These are phyloP conservation scores for Heteractis magnifica DNA, from an alignment of 92 coral and sea anemone species.

Conservation along the genomic window DNA sequence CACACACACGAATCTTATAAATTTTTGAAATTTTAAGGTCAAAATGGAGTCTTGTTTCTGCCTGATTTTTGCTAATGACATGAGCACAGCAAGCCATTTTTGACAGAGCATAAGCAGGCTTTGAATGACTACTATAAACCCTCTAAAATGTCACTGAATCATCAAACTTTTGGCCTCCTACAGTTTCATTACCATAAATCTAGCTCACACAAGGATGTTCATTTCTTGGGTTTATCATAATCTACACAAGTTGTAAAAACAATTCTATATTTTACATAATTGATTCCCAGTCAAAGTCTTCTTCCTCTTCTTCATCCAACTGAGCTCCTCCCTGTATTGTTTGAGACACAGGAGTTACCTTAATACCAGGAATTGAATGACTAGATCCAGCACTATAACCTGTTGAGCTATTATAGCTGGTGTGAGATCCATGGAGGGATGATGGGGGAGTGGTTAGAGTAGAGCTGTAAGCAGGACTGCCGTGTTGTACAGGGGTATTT, in stretches of 20 bases:
- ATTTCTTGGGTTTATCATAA: neutral
- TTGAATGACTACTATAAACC: too few relatives aligned
- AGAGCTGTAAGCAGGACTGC: slow-evolving; percentile 42
- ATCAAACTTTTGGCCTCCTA: too few relatives aligned
- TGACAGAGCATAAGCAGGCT: too few relatives aligned
- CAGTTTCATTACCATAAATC: too few relatives aligned
- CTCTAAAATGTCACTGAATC: too few relatives aligned
- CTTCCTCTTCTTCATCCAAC: slow-evolving; percentile 88
- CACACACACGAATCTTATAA: too few relatives aligned
- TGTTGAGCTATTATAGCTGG: slow-evolving; percentile 70
- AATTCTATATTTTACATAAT: slow-evolving; percentile 51
- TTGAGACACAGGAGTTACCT: slow-evolving; percentile 65
- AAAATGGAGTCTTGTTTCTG: too few relatives aligned
- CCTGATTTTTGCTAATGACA: too few relatives aligned
- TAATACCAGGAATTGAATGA: slow-evolving; percentile 73
- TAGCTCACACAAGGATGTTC: too few relatives aligned
- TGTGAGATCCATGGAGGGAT: slow-evolving; percentile 67
- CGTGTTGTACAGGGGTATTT: slow-evolving; percentile 37
- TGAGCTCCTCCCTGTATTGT: slow-evolving; percentile 42
- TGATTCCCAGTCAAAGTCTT: slow-evolving; percentile 99
- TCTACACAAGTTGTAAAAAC: neutral
- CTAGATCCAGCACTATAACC: slow-evolving; percentile 64
- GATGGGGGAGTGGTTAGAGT: slow-evolving; percentile 43
- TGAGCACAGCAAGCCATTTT: too few relatives aligned
- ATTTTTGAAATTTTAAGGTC: too few relatives aligned